Evolutionary conservation across 2,113 vertebrate species (phyloP), one percentile per base, ranked within the genome.

Genomic region (Tylochromis polylepis): DNA sequence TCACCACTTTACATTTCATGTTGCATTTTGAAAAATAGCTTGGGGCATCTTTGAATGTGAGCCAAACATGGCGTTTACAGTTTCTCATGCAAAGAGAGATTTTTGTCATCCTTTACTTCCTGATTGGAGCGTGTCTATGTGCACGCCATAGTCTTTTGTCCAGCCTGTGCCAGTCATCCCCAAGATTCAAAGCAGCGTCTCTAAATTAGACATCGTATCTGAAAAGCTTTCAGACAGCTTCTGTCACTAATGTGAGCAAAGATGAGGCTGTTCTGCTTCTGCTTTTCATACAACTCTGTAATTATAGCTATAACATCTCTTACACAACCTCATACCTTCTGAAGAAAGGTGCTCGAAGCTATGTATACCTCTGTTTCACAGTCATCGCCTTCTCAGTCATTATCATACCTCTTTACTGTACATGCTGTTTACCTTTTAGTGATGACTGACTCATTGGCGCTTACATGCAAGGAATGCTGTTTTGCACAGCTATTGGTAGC

Each of bases 241-340:
- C 59, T 91, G 15, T 92, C 70, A 82, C 8, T 67, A 29, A 77
- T 8, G 14, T 18, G 36, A 75, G 60, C 12, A 86, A 57, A 83
- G 31, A 51, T 27, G 81, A 77, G 53, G 51, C 59, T 1, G 49
- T 58, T 85, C 79, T 46, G n/a, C 6, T 62, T 15, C 11, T 5
- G 36, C 31, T 84, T 0, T 89, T 83, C 75, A 20, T 15, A 70
- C 84, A 56, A 36, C 14, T 6, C 81, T 53, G 22, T 92, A 93
- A 94, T 93, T 91, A 91, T 27, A 36, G 34, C n/a, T 90, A 82
- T 77, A 79, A 72, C 43, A 57, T 36, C 5, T 85, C 72, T 93
- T 90, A 60, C 70, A 49, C 87, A 92, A 91, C 62, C 75, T n/a
- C n/a, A 29, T 51, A 6, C 38, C 75, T 82, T 83, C 80, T 67